A percentile compares a stretch with the other conserved stretches of the same genome.
These are phyloP conservation scores for Aplocera efformata DNA, from an alignment of 2,888 invertebrate species.

Conservation along the genomic window DNA sequence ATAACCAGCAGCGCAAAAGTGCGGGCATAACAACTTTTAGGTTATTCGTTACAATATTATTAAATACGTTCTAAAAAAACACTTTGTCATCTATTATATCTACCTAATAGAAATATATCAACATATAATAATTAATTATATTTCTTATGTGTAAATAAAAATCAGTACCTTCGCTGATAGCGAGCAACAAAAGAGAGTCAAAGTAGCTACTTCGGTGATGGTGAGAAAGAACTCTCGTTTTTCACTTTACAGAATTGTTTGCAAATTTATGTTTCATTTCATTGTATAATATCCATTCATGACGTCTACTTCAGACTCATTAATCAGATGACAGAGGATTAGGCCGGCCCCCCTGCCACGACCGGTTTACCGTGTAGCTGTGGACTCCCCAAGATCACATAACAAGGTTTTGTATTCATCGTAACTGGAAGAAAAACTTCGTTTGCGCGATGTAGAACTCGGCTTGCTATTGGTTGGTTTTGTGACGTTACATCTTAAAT, in stretches of 20 bases:
- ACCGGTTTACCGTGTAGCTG: slow-evolving; percentile 50
- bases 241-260: slow-evolving; percentile 42
- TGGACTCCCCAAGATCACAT: slow-evolving; percentile 41
- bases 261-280: slow-evolving; percentile 36
- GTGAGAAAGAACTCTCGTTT: slow-evolving; percentile 47
- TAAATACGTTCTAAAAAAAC: too few relatives aligned
- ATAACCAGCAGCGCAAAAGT: too few relatives aligned
- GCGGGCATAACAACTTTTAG: too few relatives aligned
- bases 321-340: slow-evolving; percentile 47
- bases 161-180: too few relatives aligned
- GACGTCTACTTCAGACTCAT: slow-evolving; percentile 38
- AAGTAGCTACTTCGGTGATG: slow-evolving; percentile 47
- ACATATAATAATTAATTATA: too few relatives aligned
- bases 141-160: too few relatives aligned
- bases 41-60: too few relatives aligned
- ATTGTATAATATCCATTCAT: slow-evolving; percentile 41
- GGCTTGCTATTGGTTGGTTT: slow-evolving; percentile 35
- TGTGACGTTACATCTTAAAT: slow-evolving; percentile 23
- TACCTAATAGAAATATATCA: too few relatives aligned
- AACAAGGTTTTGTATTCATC: slow-evolving; percentile 28
- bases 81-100: too few relatives aligned
- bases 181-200: slow-evolving; percentile 44
- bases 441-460: slow-evolving; percentile 53
- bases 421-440: slow-evolving; percentile 35
- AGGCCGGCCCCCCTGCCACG: slow-evolving; percentile 49